A percentile compares a stretch with the other conserved stretches of the same genome.
These are phyloP conservation scores for Meloidogyne exigua DNA, from an alignment of 1,140 invertebrate species.

Conservation along the genomic window DNA sequence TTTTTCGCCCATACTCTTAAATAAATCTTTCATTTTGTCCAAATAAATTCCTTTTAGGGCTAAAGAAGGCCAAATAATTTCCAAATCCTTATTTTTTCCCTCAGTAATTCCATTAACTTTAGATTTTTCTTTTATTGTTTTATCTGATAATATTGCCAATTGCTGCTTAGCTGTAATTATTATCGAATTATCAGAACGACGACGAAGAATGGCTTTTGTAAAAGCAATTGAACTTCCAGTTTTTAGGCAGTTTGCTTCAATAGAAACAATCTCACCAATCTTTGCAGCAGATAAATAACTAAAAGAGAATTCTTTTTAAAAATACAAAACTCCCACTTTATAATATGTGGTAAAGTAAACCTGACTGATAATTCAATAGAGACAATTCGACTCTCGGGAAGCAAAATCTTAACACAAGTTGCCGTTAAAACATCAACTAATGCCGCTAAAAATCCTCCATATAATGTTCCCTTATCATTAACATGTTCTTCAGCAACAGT, in stretches of 20 bases:
- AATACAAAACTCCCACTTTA: background rate
- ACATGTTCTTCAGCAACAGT: slow-evolving; percentile 75
- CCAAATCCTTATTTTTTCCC: background rate
- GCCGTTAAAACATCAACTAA: slow-evolving; percentile 81
- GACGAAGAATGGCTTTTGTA: slow-evolving; percentile 32
- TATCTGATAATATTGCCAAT: slow-evolving; percentile 3
- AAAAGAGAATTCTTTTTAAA: slow-evolving; percentile 6
- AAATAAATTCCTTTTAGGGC: background rate
- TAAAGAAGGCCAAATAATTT: slow-evolving; percentile 2
- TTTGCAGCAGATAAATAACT: slow-evolving; percentile 39
- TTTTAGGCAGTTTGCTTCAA: slow-evolving; percentile 31
- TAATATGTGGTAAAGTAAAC: slow-evolving; percentile 21
- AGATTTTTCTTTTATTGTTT: background rate
- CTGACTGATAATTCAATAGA: slow-evolving; percentile 70
- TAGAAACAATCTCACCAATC: slow-evolving; percentile 32
- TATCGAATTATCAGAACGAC: slow-evolving; percentile 4
- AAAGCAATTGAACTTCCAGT: slow-evolving; percentile 35
- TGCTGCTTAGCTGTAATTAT: slow-evolving; percentile 26
- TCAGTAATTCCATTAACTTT: background rate
- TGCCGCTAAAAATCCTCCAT: slow-evolving; percentile 78
- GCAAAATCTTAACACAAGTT: slow-evolving; percentile 71
- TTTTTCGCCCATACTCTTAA: background rate
- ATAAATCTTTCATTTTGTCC: slow-evolving; percentile 16
- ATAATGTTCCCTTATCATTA: slow-evolving; percentile 75
- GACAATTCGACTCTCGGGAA: slow-evolving; percentile 70